These are phyloP conservation scores for Scatophagus argus DNA, from an alignment of 2,113 vertebrate species.

Conservation along the genomic window DNA sequence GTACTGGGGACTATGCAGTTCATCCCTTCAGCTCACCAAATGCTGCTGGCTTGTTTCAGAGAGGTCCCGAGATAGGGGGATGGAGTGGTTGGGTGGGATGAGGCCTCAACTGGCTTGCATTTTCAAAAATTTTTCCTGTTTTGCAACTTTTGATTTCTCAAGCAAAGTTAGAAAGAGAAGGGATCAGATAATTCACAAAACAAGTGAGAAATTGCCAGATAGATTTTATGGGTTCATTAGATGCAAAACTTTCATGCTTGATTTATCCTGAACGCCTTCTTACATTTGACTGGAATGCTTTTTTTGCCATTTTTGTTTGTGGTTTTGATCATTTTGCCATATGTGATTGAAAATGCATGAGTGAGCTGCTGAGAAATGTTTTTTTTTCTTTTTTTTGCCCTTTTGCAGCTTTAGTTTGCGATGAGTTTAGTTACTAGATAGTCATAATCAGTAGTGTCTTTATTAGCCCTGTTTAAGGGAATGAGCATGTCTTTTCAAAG, in stretches of 20 bases:
- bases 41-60: neutral
- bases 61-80: neutral
- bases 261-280: slow-evolving; percentile 19
- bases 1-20: slow-evolving; percentile 77
- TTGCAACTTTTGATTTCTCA: slow-evolving; percentile 35
- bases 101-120: slow-evolving; percentile 13
- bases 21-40: neutral
- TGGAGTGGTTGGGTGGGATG: neutral
- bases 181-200: neutral
- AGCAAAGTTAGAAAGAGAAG: neutral
- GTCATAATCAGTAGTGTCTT: slow-evolving; percentile 9
- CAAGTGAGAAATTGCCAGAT: neutral
- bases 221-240: slow-evolving; percentile 5
- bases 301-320: slow-evolving; percentile 23
- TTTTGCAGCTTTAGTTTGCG: slow-evolving; percentile 27
- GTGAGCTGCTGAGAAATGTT: slow-evolving; percentile 37
- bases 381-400: slow-evolving; percentile 18
- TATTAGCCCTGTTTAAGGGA: neutral
- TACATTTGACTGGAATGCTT: slow-evolving; percentile 27
- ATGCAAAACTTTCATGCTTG: slow-evolving; percentile 24
- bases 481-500: slow-evolving; percentile 22
- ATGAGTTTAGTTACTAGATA: neutral
- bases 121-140: slow-evolving; percentile 17
- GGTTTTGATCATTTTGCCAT: slow-evolving; percentile 25
- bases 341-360: slow-evolving; percentile 64